Evolutionary conservation across 2,113 vertebrate species (phyloP).

Genomic region (Telmatochromis bifrenatus): DNA sequence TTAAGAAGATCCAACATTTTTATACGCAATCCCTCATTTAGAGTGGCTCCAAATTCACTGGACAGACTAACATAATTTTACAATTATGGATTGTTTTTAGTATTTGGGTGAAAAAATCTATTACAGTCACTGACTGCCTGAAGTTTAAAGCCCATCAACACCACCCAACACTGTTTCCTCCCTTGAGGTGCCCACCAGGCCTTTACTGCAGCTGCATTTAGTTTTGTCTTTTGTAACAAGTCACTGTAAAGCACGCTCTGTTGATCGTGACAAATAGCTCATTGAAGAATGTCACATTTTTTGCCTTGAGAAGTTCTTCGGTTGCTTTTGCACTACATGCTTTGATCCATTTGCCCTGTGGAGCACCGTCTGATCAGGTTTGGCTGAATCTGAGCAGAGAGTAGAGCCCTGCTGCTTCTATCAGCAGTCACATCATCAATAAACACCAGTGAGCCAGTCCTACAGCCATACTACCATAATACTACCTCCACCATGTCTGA

Average conservation of each 20-base stretch:
- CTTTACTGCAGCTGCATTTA: background rate
- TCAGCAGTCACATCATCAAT: background rate
- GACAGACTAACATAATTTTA: background rate
- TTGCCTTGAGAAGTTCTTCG: background rate
- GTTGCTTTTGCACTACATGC: background rate
- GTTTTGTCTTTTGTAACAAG: background rate
- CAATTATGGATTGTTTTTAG: background rate
- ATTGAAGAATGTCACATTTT: background rate
- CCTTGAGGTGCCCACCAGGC: background rate
- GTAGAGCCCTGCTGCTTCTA: background rate
- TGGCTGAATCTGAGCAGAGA: background rate
- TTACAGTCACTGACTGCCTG: background rate
- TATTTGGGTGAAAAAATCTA: background rate
- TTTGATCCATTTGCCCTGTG: background rate
- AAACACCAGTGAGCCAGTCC: background rate
- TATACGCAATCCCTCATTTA: rapidly evolving
- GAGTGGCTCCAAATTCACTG: background rate
- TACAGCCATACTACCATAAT: background rate
- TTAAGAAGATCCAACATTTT: rapidly evolving
- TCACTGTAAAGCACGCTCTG: background rate
- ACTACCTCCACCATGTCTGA: background rate
- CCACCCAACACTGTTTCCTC: background rate
- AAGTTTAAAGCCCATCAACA: background rate
- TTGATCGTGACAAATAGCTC: background rate
- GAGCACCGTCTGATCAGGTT: background rate